phyloP scores from a whole-genome alignment of 2,113 vertebrate genomes.

The Elachura formosa region DNA sequence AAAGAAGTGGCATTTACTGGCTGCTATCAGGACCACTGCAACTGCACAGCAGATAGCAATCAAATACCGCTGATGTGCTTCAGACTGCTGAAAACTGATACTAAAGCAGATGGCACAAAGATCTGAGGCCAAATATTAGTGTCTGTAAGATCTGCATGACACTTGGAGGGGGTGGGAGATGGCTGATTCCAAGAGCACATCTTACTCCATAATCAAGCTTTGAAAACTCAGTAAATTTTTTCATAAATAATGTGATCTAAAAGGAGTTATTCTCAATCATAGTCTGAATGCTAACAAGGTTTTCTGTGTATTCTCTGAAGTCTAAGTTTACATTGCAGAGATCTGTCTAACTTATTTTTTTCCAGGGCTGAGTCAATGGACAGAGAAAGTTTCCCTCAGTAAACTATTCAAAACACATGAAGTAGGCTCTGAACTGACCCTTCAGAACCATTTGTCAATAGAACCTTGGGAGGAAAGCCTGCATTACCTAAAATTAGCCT shows the following conservation, averaged over 20 bases:
- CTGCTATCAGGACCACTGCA: background rate
- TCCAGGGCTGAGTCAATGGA: background rate
- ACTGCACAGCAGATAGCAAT: background rate
- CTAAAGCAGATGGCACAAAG: background rate
- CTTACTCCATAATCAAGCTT: background rate
- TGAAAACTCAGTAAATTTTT: background rate
- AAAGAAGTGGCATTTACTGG: background rate
- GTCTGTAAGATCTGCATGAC: background rate
- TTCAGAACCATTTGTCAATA: slow-evolving; percentile 5
- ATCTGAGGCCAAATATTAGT: background rate
- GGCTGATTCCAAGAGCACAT: background rate
- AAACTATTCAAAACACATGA: background rate
- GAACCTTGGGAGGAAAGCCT: background rate
- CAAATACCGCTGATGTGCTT: background rate
- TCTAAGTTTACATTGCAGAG: background rate
- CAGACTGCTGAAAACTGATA: background rate
- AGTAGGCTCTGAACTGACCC: background rate
- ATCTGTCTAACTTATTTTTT: background rate
- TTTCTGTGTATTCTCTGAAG: background rate
- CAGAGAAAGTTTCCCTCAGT: background rate
- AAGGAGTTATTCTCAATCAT: background rate
- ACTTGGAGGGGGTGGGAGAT: background rate
- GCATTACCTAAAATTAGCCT: background rate
- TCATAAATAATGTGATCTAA: background rate
- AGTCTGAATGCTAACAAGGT: background rate